Evolutionary conservation across 2,888 invertebrate species (phyloP), one percentile per base, ranked within the genome.

Genomic region (Scaptodrosophila latifasciaeformis): DNA sequence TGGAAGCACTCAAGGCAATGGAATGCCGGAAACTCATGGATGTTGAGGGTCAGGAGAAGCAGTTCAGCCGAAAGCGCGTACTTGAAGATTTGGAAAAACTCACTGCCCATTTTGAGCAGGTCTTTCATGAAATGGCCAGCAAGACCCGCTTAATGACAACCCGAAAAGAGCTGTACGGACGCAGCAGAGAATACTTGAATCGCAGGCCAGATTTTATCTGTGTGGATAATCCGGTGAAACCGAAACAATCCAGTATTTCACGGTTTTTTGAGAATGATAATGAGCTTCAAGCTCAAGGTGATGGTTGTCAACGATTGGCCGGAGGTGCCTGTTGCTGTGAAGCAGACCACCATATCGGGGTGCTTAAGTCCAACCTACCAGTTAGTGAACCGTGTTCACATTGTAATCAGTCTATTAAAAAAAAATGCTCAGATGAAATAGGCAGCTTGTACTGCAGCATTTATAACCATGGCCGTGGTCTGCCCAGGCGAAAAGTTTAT

Each of bases 51-150:
- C 43, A 30, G 19, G 24, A 9, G 24, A 49, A 40, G 13, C 42
- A 46, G 27, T 47, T 52, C 0, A 37, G 13, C 2, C 56, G 48
- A 0, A 54, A 42, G 3, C 55, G 53, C 1, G 42, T 60, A 0
- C 10, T 71, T 2, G 24, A 57, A 1, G 55, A 74, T 2, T 42
- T 74, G 29, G 57, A 74, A 7, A 51, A 57, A 1, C 21, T 75
- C 42, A 52, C 66, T 3, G 55, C 57, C 1, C 10, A 31, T 9
- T 70, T 60, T 43, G 39, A n/a, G 4, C 15, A 43, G 2, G 40
- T 54, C 3, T 75, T 74, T 13, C 68, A 54, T n/a, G 56, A 44
- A 3, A 40, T 66, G 64, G 66, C 72, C 0, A 7, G 45, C 1
- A 65, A 60, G 31, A 37, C 60, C 2, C 44, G 70, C 3, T 9